Percentiles rank a stretch among this genome's conserved stretches.
These are phyloP conservation scores for Drosophila subpulchrella DNA, from an alignment of 1,140 invertebrate species.

Conservation along the genomic window DNA sequence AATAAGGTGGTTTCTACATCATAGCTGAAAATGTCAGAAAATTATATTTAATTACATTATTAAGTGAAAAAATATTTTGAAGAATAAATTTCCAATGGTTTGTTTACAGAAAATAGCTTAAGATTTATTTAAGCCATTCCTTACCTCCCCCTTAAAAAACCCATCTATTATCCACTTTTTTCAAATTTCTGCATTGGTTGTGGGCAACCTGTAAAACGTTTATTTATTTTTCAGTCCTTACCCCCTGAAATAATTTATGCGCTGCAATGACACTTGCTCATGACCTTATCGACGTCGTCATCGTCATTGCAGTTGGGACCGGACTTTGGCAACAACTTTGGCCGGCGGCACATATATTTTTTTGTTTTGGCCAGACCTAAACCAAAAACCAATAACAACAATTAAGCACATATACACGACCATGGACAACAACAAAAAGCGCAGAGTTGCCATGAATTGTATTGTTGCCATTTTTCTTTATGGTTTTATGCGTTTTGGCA, in stretches of 20 bases:
- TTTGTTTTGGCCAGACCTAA: conserved; percentile 29
- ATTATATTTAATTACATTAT: background rate
- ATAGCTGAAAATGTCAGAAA: too few relatives aligned
- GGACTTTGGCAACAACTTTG: conserved; percentile 38
- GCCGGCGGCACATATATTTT: conserved; percentile 60
- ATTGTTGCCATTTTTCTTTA: conserved; percentile 83
- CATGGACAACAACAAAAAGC: conserved; percentile 13
- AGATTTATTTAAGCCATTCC: background rate
- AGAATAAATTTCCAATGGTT: background rate
- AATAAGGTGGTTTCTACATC: too few relatives aligned
- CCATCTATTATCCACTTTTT: conserved; percentile 19
- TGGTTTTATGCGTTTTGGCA: conserved; percentile 82
- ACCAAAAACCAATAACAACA: conserved; percentile 77
- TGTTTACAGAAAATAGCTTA: background rate
- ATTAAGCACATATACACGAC: conserved; percentile 69
- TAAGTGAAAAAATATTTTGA: background rate
- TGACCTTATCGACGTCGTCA: conserved; percentile 75
- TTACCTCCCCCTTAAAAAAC: background rate
- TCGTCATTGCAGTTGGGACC: conserved; percentile 44
- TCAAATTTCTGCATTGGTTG: conserved; percentile 13
- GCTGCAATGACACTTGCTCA: conserved; percentile 80
- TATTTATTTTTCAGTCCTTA: conserved; percentile 41
- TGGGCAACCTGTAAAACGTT: conserved; percentile 41
- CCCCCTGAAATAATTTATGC: conserved; percentile 72
- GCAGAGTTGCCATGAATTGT: conserved; percentile 52